These are phyloP conservation scores for Tiliqua scincoides DNA, from an alignment of 2,113 vertebrate species.

Conservation along the genomic window DNA sequence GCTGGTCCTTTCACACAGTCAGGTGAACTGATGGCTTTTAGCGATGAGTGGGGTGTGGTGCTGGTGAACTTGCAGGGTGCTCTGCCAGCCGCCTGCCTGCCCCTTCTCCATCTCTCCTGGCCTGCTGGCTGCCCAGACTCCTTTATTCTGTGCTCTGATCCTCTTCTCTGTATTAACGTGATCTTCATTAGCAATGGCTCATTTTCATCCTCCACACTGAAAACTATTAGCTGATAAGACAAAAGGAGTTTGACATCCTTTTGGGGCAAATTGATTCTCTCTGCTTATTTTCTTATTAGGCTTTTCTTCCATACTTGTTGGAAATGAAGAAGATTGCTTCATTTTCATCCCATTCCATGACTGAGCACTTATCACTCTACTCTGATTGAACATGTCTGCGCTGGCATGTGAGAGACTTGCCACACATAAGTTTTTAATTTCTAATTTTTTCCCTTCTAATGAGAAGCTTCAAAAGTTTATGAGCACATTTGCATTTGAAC, in stretches of 20 bases:
- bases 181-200: neutral
- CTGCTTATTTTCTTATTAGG: neutral
- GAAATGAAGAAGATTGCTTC: neutral
- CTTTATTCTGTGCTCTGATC: neutral
- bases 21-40: no score
- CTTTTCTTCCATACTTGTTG: neutral
- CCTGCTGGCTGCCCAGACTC: neutral
- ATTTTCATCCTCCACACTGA: neutral
- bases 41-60: no score
- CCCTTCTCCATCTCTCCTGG: neutral
- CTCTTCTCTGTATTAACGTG: neutral
- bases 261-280: neutral
- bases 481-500: neutral
- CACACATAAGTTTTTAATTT: no score
- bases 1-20: no score
- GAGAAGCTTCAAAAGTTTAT: neutral
- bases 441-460: neutral
- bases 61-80: no score
- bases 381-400: neutral
- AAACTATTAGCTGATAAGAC: neutral
- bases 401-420: neutral
- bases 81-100: neutral
- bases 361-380: neutral
- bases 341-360: slow-evolving; percentile 15
- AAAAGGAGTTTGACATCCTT: neutral